phyloP scores from a whole-genome alignment of 92 coral and sea anemone genomes.

The Palythoa caribaeorum region DNA sequence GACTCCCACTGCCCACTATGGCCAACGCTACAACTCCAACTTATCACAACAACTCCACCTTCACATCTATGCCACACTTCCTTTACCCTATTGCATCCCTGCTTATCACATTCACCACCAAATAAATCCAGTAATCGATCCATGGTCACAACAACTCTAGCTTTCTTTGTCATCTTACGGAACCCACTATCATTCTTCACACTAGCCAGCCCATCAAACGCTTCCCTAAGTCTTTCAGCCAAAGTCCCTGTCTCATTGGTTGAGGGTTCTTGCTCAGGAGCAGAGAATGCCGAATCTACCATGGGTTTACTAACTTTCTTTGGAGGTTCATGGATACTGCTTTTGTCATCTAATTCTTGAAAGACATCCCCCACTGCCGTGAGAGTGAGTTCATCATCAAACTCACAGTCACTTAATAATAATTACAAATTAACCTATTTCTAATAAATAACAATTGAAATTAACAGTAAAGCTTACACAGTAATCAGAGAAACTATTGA shows the following conservation, averaged over 20 bases:
- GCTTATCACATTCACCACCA: slow-evolving; percentile 35
- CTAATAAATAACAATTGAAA: no score
- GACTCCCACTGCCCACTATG: slow-evolving; percentile 54
- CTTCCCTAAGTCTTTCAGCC: not conserved
- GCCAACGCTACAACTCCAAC: slow-evolving; percentile 54
- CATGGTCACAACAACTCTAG: not conserved
- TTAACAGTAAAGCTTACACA: no score
- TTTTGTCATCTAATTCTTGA: not conserved
- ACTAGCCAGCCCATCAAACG: no score
- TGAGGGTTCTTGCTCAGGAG: slow-evolving; percentile 28
- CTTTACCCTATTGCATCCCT: slow-evolving; percentile 27
- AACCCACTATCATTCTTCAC: no score
- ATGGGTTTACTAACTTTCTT: slow-evolving; percentile 28
- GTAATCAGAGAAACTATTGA: no score
- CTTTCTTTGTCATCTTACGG: no score
- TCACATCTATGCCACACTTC: slow-evolving; percentile 36
- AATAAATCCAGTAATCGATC: slow-evolving; percentile 3
- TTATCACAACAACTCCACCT: slow-evolving; percentile 40
- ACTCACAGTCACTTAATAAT: no score
- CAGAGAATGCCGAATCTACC: slow-evolving; percentile 23
- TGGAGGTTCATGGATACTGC: slow-evolving; percentile 39
- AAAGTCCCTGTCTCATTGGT: slow-evolving; percentile 13
- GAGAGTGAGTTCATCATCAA: no score
- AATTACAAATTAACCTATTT: no score
- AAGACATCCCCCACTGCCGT: no score